Evolutionary conservation across 2,888 invertebrate species (phyloP), one percentile per base, ranked within the genome.

Genomic region (Tholera decimalis): DNA sequence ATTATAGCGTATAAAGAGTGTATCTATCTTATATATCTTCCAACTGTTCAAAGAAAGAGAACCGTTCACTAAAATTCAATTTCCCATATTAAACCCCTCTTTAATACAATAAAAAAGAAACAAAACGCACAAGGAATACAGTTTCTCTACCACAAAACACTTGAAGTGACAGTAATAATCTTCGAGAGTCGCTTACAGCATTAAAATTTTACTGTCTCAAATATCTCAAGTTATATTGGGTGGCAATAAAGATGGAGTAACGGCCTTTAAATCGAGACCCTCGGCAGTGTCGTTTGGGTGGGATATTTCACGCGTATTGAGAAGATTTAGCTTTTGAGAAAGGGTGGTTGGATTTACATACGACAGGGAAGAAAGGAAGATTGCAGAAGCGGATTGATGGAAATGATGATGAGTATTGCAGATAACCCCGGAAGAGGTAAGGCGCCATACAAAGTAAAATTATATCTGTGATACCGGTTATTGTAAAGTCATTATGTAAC

Each of bases 121-220:
- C 24, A 35, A 68, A 68, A 69, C n/a, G 22, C 43, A 37, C 28
- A 37, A 37, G 69, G 69, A n/a, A 69, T 24, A 64, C 28, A 3
- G 13, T 15, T 18, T 8, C 20, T 20, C 8, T 18, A 30, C 60
- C 71, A 39, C 59, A 65, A 65, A 47, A 71, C 22, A 41, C 39
- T 60, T 66, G 39, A 28, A 56, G 44, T 49, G 60, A 53, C 66
- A 59, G 77, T 49, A 77, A 78, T 78, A 77, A 80, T 77, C 62
- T 68, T 39, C 47, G 22, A 49, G 47, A 69, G 41, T 47, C 68
- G 49, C 56, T 51, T 6, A 18, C 1, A 3, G 44, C 54, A 74
- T 81, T 78, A 78, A 79, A 78, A 74, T 74, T 64, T 79, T 81
- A 79, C 55, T 69, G 62, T 60, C 54, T 50, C 18, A 60, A 62